Percentiles rank a stretch among this genome's conserved stretches.
These are phyloP conservation scores for Heteromormyrus szaboi DNA, from an alignment of 2,797 vertebrate species.

Conservation along the genomic window DNA sequence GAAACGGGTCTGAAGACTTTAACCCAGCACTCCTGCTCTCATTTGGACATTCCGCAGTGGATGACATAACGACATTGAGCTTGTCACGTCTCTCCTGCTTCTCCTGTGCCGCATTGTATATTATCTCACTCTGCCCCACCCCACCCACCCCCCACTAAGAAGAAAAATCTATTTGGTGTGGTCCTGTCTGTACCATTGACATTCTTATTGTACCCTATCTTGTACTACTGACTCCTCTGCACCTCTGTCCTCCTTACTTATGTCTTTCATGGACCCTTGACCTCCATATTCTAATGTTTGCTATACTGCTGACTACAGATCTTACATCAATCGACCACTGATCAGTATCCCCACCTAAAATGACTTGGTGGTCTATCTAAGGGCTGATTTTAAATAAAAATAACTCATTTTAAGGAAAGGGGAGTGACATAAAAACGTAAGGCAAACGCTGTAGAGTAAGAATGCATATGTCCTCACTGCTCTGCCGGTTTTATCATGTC, in stretches of 20 bases:
- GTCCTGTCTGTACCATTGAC: neutral
- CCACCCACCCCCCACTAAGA: neutral
- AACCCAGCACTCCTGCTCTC: neutral
- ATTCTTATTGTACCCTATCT: neutral
- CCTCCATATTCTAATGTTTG: neutral
- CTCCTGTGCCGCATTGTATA: neutral
- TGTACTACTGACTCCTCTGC: neutral
- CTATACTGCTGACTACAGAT: neutral
- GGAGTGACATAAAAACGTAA: neutral
- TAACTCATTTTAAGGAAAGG: neutral
- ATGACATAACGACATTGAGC: neutral
- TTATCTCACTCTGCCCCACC: neutral
- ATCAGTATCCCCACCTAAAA: neutral
- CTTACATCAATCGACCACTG: neutral
- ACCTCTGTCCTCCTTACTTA: neutral
- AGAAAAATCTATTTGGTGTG: neutral
- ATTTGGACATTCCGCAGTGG: neutral
- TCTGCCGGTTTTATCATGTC: neutral
- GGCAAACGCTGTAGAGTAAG: neutral
- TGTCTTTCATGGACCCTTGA: neutral
- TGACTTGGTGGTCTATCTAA: neutral
- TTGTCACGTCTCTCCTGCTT: neutral
- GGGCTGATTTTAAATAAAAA: neutral
- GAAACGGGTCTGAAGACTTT: neutral
- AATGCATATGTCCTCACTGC: neutral